These are phyloP conservation scores for Allochrocebus solatus DNA, from an alignment of 2,797 vertebrate genomes.

Conservation along the genomic window DNA sequence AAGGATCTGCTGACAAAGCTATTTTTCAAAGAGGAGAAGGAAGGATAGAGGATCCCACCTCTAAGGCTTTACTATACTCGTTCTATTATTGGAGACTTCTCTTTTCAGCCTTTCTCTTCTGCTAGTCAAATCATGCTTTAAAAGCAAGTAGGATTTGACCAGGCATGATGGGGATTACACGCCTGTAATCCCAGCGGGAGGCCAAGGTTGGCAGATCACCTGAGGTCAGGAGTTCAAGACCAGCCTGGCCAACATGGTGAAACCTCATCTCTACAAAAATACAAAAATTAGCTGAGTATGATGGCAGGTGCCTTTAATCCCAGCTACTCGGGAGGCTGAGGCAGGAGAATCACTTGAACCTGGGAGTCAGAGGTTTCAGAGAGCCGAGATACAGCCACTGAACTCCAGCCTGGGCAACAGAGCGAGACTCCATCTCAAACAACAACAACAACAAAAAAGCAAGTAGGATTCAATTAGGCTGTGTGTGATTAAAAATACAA, in stretches of 20 bases:
- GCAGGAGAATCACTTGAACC: neutral
- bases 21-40: neutral
- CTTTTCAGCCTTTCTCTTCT: neutral
- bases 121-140: conserved; percentile 1
- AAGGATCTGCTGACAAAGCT: neutral
- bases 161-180: too few species aligned
- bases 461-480: neutral
- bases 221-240: neutral
- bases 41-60: neutral
- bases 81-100: neutral
- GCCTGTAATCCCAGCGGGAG: neutral
- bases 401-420: neutral
- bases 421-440: neutral
- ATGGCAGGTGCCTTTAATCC: neutral
- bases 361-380: neutral
- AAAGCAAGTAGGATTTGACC: neutral
- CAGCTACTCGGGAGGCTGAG: neutral
- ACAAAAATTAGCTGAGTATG: neutral
- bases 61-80: neutral
- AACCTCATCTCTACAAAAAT: neutral
- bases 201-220: neutral
- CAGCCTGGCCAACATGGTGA: neutral
- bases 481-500: neutral
- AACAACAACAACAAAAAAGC: too few species aligned
- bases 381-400: neutral